Conservation (phyloP, 1,140 invertebrate genomes). For the Platyura marginata region DNA sequence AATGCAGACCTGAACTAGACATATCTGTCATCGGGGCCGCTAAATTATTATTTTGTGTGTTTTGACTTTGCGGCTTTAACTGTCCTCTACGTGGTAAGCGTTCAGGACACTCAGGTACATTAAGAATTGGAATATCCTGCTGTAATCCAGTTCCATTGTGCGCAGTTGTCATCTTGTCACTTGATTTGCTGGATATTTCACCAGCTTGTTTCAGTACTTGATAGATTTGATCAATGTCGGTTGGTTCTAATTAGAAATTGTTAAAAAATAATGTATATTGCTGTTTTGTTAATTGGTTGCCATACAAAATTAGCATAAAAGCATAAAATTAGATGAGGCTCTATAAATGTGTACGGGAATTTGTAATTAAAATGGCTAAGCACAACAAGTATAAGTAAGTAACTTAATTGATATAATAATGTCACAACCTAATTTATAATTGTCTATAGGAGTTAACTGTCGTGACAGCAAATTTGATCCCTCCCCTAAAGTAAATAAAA, state of each 20-base stretch:
- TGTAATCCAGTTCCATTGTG: slow-evolving; percentile 30
- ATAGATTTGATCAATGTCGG: slow-evolving; percentile 76
- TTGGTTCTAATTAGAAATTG: slow-evolving; percentile 9
- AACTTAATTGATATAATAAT: too few relatives aligned
- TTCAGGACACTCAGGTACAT: slow-evolving; percentile 10
- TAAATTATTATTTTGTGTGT: not conserved
- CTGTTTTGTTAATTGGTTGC: slow-evolving; percentile 4
- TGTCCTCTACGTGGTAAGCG: slow-evolving; percentile 6
- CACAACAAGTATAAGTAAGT: too few relatives aligned
- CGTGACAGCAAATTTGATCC: too few relatives aligned
- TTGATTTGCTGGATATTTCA: slow-evolving; percentile 42
- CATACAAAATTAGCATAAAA: slow-evolving; percentile 2
- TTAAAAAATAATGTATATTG: too few relatives aligned
- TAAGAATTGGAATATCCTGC: slow-evolving; percentile 11
- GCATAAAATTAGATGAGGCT: not conserved
- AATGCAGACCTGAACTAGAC: slow-evolving; percentile 6
- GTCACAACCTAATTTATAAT: too few relatives aligned
- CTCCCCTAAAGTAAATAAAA: not conserved
- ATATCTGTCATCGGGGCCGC: slow-evolving; percentile 1
- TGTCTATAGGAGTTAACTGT: slow-evolving; percentile 11
- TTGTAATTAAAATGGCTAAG: not conserved
- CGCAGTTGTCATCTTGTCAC: slow-evolving; percentile 8
- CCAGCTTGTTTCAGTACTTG: slow-evolving; percentile 84
- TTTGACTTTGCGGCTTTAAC: not conserved
- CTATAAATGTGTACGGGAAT: too few relatives aligned